phyloP scores from a whole-genome alignment of 2,113 vertebrate species.

The Galemys pyrenaicus region DNA sequence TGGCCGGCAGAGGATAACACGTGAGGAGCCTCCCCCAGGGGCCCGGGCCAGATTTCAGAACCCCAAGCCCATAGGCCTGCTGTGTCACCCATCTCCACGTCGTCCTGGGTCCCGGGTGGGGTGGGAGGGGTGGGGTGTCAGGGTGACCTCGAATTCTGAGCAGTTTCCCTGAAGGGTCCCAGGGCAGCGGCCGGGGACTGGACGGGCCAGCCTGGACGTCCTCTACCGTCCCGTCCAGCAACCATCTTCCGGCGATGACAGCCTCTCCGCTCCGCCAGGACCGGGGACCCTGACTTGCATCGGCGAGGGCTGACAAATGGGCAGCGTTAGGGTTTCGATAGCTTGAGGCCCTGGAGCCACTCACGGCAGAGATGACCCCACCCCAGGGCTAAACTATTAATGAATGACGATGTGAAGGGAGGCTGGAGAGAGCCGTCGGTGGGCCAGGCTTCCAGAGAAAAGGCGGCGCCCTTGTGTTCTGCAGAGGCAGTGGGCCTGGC shows the following conservation, averaged over 20 bases:
- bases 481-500: background rate
- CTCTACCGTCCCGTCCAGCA: background rate
- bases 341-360: background rate
- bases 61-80: background rate
- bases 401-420: background rate
- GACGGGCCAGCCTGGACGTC: background rate
- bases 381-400: background rate
- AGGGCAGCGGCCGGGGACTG: background rate
- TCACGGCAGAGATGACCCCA: background rate
- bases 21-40: background rate
- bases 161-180: background rate
- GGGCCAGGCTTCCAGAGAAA: background rate
- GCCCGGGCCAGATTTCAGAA: background rate
- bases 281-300: background rate
- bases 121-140: too few relatives aligned
- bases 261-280: background rate
- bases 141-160: background rate
- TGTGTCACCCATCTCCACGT: background rate
- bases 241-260: background rate
- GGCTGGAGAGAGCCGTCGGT: background rate
- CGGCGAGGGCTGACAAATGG: background rate
- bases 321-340: constrained; percentile 52
- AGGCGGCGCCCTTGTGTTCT: background rate
- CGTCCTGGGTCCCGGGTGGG: background rate
- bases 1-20: background rate